These are phyloP conservation scores for Antennarius maculatus DNA, from an alignment of 2,797 vertebrate species.

Conservation along the genomic window DNA sequence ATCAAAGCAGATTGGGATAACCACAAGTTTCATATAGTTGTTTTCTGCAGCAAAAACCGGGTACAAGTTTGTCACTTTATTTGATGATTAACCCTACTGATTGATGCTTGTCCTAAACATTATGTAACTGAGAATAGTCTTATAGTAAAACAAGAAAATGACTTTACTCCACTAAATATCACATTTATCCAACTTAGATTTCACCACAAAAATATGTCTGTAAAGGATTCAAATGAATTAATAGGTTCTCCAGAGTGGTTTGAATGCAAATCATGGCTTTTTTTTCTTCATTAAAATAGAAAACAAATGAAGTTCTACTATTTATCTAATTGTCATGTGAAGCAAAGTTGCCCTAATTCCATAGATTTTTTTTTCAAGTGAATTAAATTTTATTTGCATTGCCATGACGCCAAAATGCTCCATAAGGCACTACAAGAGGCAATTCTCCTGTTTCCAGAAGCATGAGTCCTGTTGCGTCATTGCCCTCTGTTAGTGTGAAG, in stretches of 20 bases:
- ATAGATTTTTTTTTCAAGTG: conserved; percentile 75
- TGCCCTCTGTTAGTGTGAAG: conserved; percentile 84
- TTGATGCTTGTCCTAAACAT: conserved; percentile 69
- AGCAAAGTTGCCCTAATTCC: conserved; percentile 72
- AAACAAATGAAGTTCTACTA: conserved; percentile 68
- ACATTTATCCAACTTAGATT: conserved; percentile 74
- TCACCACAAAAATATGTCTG: conserved; percentile 79
- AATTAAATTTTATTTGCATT: conserved; percentile 90
- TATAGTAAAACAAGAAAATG: conserved; percentile 76
- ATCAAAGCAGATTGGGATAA: conserved; percentile 50
- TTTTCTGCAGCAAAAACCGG: conserved; percentile 52
- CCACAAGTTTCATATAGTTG: conserved; percentile 46
- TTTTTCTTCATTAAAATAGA: conserved; percentile 70
- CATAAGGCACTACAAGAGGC: conserved; percentile 98
- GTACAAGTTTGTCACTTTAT: conserved; percentile 47
- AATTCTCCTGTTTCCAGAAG: conserved; percentile 85
- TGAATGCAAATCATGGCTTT: conserved; percentile 91
- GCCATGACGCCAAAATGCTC: conserved; percentile 91
- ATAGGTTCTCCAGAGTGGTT: conserved; percentile 80
- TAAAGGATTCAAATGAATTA: conserved; percentile 68
- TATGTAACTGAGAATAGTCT: conserved; percentile 72
- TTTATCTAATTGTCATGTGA: conserved; percentile 73
- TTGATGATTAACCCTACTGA: conserved; percentile 60
- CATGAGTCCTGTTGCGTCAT: conserved; percentile 91
- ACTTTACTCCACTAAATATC: conserved; percentile 78